Percentiles rank a stretch among this genome's conserved stretches.
phyloP scores from a whole-genome alignment of 2,113 vertebrate genomes.

The Donacobius atricapilla region DNA sequence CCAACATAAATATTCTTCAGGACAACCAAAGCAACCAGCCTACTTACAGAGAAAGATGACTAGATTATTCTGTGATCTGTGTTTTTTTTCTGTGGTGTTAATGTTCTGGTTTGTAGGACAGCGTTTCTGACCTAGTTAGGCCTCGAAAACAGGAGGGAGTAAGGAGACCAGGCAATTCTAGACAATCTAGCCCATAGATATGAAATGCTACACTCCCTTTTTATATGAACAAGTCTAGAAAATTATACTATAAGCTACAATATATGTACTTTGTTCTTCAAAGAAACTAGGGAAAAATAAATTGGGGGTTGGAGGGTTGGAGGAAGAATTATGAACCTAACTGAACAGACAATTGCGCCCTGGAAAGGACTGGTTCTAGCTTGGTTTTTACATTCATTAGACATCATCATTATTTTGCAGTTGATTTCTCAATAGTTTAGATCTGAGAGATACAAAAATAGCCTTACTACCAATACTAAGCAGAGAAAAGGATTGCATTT shows the following conservation, averaged over 20 bases:
- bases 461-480: background rate
- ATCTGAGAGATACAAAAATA: background rate
- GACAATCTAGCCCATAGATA: too few species aligned
- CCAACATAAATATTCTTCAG: background rate
- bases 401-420: background rate
- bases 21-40: background rate
- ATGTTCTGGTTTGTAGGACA: background rate
- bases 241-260: background rate
- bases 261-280: background rate
- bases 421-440: background rate
- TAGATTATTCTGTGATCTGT: background rate
- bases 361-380: background rate
- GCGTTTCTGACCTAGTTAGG: background rate
- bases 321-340: background rate
- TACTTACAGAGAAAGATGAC: background rate
- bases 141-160: background rate
- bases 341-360: background rate
- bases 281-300: background rate
- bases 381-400: background rate
- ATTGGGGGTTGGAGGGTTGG: rapidly evolving
- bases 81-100: background rate
- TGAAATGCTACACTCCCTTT: background rate
- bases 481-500: background rate
- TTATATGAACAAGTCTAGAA: background rate
- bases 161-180: background rate